Base-by-base conservation (phyloP, 2,888 invertebrate genomes). In the Cerastis leucographa region DNA sequence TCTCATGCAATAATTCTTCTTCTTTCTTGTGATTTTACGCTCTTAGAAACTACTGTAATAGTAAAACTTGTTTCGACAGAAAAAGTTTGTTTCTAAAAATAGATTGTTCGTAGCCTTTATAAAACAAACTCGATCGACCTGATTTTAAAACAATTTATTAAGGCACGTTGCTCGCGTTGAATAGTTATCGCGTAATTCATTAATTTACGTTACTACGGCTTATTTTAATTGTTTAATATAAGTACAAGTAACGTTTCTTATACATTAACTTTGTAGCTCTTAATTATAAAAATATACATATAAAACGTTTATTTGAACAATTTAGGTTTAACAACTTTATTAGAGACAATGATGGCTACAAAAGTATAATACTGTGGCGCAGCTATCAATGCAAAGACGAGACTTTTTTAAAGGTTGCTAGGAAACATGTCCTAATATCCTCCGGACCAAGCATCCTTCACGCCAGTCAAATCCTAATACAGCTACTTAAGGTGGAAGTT, bases 71-170 rank as follows among this genome's bases (percentile, higher is more conserved):
- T n/a, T n/a, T n/a, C n/a, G n/a, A n/a, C n/a, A n/a, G n/a, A n/a
- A n/a, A n/a, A n/a, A n/a, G n/a, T n/a, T n/a, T n/a, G n/a, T n/a
- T n/a, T n/a, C n/a, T n/a, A 46, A 59, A 65, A 44, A 35, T 7
- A 51, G 35, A n/a, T 54, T 46, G 29, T 29, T 56, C 44, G 12
- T 11, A 59, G 25, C 2, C 40, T 51, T 44, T 61, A 56, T 14
- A 67, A 72, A 67, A 67, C 62, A 78, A 70, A 64, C 22, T 64
- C 74, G 76, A 71, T 64, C 74, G 76, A 71, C 81, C 81, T 71
- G 56, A 76, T 74, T 82, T 56, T 67, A 25, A 3, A 59, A 67
- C 29, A 73, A 75, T 69, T 69, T 25, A 77, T n/a, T 35, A 59
- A n/a, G 8, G 35, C 42, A 56, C 8, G 40, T n/a, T 35, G 29